Evolutionary conservation across 2,888 invertebrate species (phyloP), one percentile per base, ranked within the genome.

Genomic region (Dolomedes plantarius): DNA sequence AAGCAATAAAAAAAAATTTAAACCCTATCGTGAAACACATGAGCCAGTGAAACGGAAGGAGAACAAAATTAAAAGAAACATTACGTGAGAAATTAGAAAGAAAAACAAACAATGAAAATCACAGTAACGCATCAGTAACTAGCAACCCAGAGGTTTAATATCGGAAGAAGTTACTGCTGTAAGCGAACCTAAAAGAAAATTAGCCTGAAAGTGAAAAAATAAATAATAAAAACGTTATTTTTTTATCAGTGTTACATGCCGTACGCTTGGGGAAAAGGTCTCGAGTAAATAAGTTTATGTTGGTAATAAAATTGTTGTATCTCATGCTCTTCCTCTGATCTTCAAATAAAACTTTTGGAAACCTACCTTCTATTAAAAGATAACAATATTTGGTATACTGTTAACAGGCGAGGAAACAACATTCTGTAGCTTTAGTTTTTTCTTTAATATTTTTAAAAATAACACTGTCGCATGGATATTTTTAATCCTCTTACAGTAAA

Each of bases 31-130:
- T 36, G 36, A 46, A 46, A 46, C 46, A 46, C 46, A 2, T 36
- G 36, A 46, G 13, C 46, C 46, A 11, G 9, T 46, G 46, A 46
- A 16, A 46, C 46, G 46, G 2, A 46, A 46, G 46, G 16, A 6
- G 7, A 46, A 46, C 46, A 16, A 46, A 46, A 46, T 46, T 46
- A 46, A 46, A 46, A 46, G 46, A 46, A 16, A 46, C 46, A 46
- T 46, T 46, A 46, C 9, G 16, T 16, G 16, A 16, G 46, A 16
- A 46, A 46, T 46, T 16, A 46, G 2, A 46, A 16, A 46, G 46
- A 46, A 46, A 46, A 46, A 46, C 46, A 46, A 46, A 46, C 46
- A 46, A 46, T 46, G 46, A 46, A 46, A 46, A 7, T 46, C 46
- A 46, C 46, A 2, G 13, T 46, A 46, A 16, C 46, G 46, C 46